phyloP scores from a whole-genome alignment of 2,888 invertebrate species.

The Antitype chi region DNA sequence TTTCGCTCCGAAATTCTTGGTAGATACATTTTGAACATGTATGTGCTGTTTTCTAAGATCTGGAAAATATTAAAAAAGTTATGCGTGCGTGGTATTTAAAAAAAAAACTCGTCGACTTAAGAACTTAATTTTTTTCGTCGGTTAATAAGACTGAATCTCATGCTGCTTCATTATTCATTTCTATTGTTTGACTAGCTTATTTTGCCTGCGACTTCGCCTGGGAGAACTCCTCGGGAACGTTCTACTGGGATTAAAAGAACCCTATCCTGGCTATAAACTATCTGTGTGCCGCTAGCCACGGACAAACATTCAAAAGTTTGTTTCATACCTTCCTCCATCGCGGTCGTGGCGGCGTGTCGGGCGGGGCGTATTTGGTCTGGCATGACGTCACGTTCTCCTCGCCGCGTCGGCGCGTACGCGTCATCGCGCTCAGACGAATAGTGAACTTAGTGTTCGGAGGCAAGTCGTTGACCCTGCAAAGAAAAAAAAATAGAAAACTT shows the following conservation, averaged over 20 bases:
- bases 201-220: too few species aligned
- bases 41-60: slow-evolving; percentile 89
- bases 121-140: too few species aligned
- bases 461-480: slow-evolving; percentile 91
- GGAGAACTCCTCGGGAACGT: too few species aligned
- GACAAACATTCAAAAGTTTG: background rate
- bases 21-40: slow-evolving; percentile 94
- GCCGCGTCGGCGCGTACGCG: slow-evolving; percentile 94
- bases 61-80: slow-evolving; percentile 68
- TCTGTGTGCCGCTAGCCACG: too few species aligned
- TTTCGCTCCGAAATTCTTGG: slow-evolving; percentile 96
- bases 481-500: too few species aligned
- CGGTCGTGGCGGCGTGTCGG: slow-evolving; percentile 91
- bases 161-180: background rate
- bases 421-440: slow-evolving; percentile 94
- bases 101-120: too few species aligned
- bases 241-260: too few species aligned
- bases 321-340: slow-evolving; percentile 84
- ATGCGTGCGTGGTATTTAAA: too few species aligned
- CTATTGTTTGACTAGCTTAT: background rate
- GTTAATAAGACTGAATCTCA: background rate
- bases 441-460: slow-evolving; percentile 96
- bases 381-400: slow-evolving; percentile 92
- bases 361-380: slow-evolving; percentile 93
- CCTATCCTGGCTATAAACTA: too few species aligned